Evolutionary conservation across 2,888 invertebrate genomes (phyloP), one percentile per base, ranked within the genome.

Genomic region (Pelosia muscerda): DNA sequence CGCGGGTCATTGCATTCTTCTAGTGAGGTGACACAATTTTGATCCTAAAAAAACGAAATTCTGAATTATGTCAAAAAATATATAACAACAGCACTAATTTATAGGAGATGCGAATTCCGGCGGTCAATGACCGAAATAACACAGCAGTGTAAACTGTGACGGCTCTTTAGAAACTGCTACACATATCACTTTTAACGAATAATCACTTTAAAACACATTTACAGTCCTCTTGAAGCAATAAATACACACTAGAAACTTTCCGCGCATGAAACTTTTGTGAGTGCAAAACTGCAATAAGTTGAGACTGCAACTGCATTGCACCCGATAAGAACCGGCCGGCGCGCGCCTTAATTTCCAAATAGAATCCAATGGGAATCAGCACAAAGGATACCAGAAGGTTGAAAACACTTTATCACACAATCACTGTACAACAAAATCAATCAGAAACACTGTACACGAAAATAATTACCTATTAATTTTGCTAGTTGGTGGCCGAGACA

Each of bases 381-480:
- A 88, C 87, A 88, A 82, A 84, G 79, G 82, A 86, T 86, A 79
- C 74, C 83, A 86, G 81, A 88, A 86, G 82, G 81, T 86, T 82
- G 72, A 86, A 87, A 88, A 83, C 93, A 93, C 94, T 90, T 86
- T 84, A 84, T 83, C 88, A 90, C 93, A 91, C 85, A 86, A 87
- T 84, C 93, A 94, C 93, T 91, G 84, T 81, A 84, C 77, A 75
- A 86, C 84, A 86, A 89, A 86, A 86, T 83, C 81, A 83, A 87
- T 85, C 85, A 86, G 82, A 85, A 89, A 84, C 93, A 94, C 93
- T 93, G 91, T 89, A 89, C 92, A 90, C 92, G 88, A 90, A 92
- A 92, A 95, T 94, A 94, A 95, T 95, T 95, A 95, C 95, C 95
- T 95, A 95, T 94, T 92, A 95, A 95, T 95, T 95, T 95, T 95